A percentile compares a stretch with the other conserved stretches of the same genome.
These are phyloP conservation scores for Daboia siamensis DNA, from an alignment of 2,113 vertebrate species.

Conservation along the genomic window DNA sequence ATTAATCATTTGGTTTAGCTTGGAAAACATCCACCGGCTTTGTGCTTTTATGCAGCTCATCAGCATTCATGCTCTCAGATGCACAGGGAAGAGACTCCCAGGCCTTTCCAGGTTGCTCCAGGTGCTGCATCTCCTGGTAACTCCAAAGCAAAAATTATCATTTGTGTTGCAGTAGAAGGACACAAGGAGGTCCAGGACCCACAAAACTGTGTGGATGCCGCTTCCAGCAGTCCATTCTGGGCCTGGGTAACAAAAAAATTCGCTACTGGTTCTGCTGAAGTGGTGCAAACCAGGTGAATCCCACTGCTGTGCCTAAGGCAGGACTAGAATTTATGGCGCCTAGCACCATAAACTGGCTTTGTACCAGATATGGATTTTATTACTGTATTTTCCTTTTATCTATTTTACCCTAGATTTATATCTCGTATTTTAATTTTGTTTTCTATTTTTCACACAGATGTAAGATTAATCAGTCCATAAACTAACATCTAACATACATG, in stretches of 20 bases:
- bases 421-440: neutral
- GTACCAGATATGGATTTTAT: neutral
- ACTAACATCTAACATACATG: too few relatives aligned
- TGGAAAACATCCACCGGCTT: neutral
- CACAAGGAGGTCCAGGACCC: neutral
- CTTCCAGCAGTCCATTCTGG: too few relatives aligned
- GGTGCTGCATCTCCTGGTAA: neutral
- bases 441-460: neutral
- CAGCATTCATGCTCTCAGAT: neutral
- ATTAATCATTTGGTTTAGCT: constrained; percentile 12
- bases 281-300: too few relatives aligned
- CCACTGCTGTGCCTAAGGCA: too few relatives aligned
- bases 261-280: too few relatives aligned
- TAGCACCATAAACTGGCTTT: neutral
- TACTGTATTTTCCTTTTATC: neutral
- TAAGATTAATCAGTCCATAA: too few relatives aligned
- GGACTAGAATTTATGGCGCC: too few relatives aligned
- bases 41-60: neutral
- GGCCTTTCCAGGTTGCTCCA: neutral
- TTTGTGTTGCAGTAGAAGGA: neutral
- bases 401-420: neutral
- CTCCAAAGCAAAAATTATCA: neutral
- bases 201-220: neutral
- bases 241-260: too few relatives aligned
- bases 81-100: neutral